Evolutionary conservation across 2,888 invertebrate species (phyloP).

Genomic region (Volucella bombylans): DNA sequence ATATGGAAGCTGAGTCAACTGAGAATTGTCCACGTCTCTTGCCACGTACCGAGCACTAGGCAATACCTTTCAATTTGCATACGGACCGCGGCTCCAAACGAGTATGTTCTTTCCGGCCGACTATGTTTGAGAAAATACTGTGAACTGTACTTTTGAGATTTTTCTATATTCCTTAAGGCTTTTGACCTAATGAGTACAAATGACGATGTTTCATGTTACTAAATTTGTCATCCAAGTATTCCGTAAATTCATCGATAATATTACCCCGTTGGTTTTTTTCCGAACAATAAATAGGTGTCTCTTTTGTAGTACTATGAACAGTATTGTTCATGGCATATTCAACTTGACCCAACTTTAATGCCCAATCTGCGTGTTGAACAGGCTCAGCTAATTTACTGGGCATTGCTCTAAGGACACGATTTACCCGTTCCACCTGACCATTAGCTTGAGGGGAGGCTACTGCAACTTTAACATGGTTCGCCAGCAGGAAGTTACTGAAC

Average conservation of each 20-base stretch:
- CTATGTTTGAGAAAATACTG: conserved; percentile 59
- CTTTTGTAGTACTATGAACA: conserved; percentile 14
- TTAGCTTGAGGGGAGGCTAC: conserved; percentile 28
- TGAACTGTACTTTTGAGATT: conserved; percentile 48
- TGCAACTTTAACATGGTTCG: conserved; percentile 26
- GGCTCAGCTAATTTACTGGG: too few relatives aligned
- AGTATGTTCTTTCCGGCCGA: conserved; percentile 43
- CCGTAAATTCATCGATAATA: conserved; percentile 29
- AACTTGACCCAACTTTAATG: conserved; percentile 17
- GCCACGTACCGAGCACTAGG: conserved; percentile 67
- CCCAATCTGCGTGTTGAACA: too few relatives aligned
- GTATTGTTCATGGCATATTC: conserved; percentile 59
- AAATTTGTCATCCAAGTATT: conserved; percentile 9
- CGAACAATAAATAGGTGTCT: conserved; percentile 41
- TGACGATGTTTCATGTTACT: background rate
- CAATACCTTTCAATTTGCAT: conserved; percentile 74
- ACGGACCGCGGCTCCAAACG: conserved; percentile 74
- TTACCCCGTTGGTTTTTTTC: conserved; percentile 49
- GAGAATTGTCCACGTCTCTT: conserved; percentile 74
- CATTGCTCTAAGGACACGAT: conserved; percentile 43
- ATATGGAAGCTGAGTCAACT: conserved; percentile 75
- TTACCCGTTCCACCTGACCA: conserved; percentile 44
- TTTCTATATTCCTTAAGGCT: conserved; percentile 15
- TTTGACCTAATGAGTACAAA: conserved; percentile 10
- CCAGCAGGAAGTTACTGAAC: conserved; percentile 75